A percentile compares a stretch with the other conserved stretches of the same genome.
These are phyloP conservation scores for Etheostoma cragini DNA, from an alignment of 2,113 vertebrate species.

Conservation along the genomic window DNA sequence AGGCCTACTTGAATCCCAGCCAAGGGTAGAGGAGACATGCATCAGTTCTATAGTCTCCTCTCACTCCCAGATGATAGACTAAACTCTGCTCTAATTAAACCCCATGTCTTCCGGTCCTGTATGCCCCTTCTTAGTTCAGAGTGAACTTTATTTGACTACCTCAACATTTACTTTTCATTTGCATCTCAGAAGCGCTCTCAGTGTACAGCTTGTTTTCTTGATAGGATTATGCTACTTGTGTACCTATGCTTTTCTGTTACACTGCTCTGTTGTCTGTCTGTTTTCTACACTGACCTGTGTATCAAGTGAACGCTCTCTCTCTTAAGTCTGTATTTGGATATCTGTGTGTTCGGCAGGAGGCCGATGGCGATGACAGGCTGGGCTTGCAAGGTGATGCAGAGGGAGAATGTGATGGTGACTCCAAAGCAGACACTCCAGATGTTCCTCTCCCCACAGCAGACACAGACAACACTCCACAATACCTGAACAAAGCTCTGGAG, in stretches of 20 bases:
- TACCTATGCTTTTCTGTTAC: background rate
- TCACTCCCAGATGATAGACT: background rate
- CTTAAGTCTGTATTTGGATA: constrained; percentile 27
- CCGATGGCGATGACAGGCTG: constrained; percentile 88
- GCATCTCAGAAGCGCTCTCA: background rate
- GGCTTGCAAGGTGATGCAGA: constrained; percentile 82
- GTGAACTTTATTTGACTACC: constrained; percentile 7
- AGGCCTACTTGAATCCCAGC: constrained; percentile 5
- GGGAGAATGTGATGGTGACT: constrained; percentile 85
- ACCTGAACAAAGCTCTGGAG: constrained; percentile 93
- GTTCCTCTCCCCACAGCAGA: constrained; percentile 84
- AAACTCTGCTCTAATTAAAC: constrained; percentile 34
- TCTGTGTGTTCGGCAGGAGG: constrained; percentile 84
- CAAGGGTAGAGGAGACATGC: background rate
- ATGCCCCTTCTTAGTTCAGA: background rate
- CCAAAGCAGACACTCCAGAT: constrained; percentile 85
- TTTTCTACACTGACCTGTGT: background rate
- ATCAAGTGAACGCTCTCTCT: background rate
- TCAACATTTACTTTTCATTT: constrained; percentile 24
- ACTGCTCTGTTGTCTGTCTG: background rate
- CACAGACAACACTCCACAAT: constrained; percentile 93
- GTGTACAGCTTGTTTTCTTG: background rate
- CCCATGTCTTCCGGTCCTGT: background rate
- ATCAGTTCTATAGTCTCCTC: background rate
- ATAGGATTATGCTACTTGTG: background rate